Base-by-base conservation (phyloP, 2,113 vertebrate genomes). In the Geothlypis trichas region DNA sequence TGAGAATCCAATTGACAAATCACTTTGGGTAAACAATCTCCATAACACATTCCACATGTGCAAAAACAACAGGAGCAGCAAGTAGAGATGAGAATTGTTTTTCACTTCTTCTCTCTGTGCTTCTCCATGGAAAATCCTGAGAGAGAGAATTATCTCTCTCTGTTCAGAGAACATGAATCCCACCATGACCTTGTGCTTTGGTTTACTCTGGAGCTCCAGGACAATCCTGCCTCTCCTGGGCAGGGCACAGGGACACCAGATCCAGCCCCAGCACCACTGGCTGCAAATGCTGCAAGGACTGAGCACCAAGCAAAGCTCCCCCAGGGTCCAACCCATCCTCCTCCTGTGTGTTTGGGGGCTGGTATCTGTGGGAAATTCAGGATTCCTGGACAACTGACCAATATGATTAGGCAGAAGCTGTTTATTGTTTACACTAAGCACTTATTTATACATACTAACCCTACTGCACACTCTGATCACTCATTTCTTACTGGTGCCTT, bases 281-380 rank as follows among this genome's bases (percentile, higher is more conserved):
- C 51, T 20, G 24, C 30, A 75, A 15, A 9, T 0, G 0, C 28
- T 20, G 49, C 8, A 15, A 61, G 9, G 17, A 9, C 72, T 24
- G 62, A 59, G 46, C 57, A 44, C 22, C 28, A 30, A 61, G 58
- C 20, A 62, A 12, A 33, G 21, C 49, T 49, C 19, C 16, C 1
- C 1, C 8, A 66, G 65, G 39, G 8, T 15, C 8, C 23, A 37
- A 18, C 31, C 33, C 26, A 5, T 1, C 5, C 51, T 46, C 46
- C n/a, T 71, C 17, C 47, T 30, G 12, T 47, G 28, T 49, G 66
- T 7, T 10, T 16, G 10, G 24, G 55, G 30, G 31, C 73, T 37
- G 46, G 15, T 10, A 10, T 9, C 88, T 87, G 77, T 23, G 21
- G 9, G 55, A 15, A 58, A 58, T 35, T 35, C 57, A 58, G 57